phyloP scores from a whole-genome alignment of 2,888 invertebrate genomes.

The Apodemia zela region DNA sequence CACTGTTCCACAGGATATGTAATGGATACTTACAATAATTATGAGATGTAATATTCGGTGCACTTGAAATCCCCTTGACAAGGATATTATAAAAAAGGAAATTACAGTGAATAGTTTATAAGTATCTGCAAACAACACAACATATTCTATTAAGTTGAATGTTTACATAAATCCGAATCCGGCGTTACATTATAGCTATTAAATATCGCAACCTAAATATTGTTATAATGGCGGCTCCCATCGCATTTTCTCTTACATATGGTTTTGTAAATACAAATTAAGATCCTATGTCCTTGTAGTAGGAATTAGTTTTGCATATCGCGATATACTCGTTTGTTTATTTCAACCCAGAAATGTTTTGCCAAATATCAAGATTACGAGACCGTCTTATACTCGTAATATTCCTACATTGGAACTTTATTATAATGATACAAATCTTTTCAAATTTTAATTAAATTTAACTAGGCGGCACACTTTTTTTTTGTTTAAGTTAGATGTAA shows the following conservation, averaged over 20 bases:
- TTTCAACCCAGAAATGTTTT: background rate
- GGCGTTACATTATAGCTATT: background rate
- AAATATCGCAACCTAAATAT: slow-evolving; percentile 5
- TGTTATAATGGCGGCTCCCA: background rate
- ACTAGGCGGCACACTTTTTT: too few relatives aligned
- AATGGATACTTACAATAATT: too few relatives aligned
- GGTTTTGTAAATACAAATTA: background rate
- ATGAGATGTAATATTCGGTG: background rate
- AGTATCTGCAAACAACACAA: background rate
- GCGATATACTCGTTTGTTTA: background rate
- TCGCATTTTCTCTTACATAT: background rate
- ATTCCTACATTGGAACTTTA: background rate
- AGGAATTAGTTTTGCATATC: background rate
- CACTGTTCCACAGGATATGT: too few relatives aligned
- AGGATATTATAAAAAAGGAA: too few relatives aligned
- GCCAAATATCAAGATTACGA: background rate
- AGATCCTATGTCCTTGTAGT: background rate
- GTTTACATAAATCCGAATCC: background rate
- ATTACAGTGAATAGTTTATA: background rate
- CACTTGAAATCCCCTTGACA: too few relatives aligned
- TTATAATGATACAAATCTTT: too few relatives aligned
- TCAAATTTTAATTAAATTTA: too few relatives aligned
- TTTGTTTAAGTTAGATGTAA: too few relatives aligned
- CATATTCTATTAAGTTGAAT: slow-evolving; percentile 4
- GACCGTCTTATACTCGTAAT: background rate